phyloP scores from a whole-genome alignment of 2,888 invertebrate species.

The Melinopterus prodromus region DNA sequence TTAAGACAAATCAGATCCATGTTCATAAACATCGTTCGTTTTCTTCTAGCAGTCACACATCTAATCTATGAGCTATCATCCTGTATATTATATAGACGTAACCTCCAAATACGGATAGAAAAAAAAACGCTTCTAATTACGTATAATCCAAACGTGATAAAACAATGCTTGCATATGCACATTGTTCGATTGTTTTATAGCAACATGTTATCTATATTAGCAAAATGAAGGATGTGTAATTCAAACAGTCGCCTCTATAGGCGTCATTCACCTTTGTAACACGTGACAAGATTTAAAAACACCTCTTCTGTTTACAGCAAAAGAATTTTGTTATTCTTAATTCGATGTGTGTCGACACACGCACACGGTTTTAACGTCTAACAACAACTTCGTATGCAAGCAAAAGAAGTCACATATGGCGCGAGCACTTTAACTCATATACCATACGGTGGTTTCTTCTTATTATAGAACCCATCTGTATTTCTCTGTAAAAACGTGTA shows the following conservation, averaged over 20 bases:
- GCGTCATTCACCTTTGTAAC: not conserved
- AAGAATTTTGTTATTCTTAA: not conserved
- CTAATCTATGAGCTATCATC: no score
- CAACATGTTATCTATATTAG: not conserved
- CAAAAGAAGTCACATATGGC: not conserved
- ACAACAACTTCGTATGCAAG: not conserved
- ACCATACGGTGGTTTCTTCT: not conserved
- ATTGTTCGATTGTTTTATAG: not conserved
- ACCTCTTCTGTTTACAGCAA: not conserved
- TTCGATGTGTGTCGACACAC: not conserved
- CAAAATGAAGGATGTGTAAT: slow-evolving; percentile 4
- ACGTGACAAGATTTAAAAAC: not conserved
- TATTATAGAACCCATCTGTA: not conserved
- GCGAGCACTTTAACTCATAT: not conserved
- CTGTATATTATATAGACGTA: not conserved
- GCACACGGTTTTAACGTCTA: not conserved
- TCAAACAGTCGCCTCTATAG: not conserved
- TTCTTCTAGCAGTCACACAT: not conserved
- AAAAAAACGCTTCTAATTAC: not conserved
- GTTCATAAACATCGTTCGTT: no score
- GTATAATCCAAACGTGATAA: not conserved
- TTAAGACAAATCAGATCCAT: no score
- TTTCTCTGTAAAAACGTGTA: not conserved
- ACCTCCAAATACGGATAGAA: not conserved
- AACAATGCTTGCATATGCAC: not conserved